Percentiles rank a stretch among this genome's conserved stretches.
These are phyloP conservation scores for Melanostoma scalare DNA, from an alignment of 2,888 invertebrate species.

Conservation along the genomic window DNA sequence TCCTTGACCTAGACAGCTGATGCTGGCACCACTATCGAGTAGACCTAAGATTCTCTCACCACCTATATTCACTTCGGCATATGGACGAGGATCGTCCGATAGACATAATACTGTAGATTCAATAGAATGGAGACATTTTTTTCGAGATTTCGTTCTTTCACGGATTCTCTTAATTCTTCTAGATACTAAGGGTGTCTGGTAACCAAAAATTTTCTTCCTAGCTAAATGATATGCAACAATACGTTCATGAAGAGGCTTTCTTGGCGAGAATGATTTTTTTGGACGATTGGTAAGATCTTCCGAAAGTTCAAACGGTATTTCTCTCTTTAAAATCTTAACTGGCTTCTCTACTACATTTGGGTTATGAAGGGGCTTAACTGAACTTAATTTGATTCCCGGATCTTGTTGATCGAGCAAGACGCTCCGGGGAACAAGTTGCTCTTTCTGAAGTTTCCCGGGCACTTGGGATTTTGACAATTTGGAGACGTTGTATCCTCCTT, in stretches of 20 bases:
- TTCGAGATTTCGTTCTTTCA: neutral
- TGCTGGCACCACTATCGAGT: constrained; percentile 8
- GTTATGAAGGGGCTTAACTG: neutral
- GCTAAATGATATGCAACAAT: neutral
- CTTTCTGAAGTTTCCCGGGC: neutral
- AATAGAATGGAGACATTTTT: neutral
- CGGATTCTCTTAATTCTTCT: neutral
- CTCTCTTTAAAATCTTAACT: constrained; percentile 3
- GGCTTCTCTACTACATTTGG: neutral
- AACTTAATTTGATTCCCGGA: neutral
- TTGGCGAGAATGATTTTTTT: neutral
- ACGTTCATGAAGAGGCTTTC: constrained; percentile 11
- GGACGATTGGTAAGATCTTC: neutral
- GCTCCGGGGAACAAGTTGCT: neutral
- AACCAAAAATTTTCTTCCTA: constrained; percentile 4
- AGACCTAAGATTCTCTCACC: constrained; percentile 1
- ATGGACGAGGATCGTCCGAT: constrained; percentile 12
- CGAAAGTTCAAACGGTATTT: neutral
- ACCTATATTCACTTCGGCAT: constrained; percentile 6
- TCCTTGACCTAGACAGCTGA: constrained; percentile 11
- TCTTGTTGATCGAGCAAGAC: neutral
- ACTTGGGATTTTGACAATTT: neutral
- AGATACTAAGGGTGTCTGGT: no score
- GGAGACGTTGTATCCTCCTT: neutral
- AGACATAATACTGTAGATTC: neutral